Base-by-base conservation (phyloP, 2,113 vertebrate genomes). In the Meleagris gallopavo region DNA sequence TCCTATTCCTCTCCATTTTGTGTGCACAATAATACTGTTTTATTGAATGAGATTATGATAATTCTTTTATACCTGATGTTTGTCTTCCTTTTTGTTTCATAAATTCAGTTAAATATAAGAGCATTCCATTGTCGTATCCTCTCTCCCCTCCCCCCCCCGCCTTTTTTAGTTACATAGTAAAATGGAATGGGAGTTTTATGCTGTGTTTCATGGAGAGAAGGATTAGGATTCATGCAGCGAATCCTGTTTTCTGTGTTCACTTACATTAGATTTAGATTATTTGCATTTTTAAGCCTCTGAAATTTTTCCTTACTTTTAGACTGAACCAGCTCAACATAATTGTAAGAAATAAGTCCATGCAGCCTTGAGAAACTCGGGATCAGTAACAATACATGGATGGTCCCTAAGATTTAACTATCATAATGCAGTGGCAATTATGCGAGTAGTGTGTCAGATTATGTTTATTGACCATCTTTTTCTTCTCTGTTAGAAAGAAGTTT, bases 111-210 rank as follows among this genome's bases (percentile, higher is more conserved):
- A 61, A 83, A 65, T 16, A 22, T 22, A 77, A 73, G 27, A 87
- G 29, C 67, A 10, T 89, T 10, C 5, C 15, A 64, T 89, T 81
- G 77, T 43, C 11, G 54, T 10, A 57, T 57, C 16, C 41, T 18
- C 30, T 19, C 54, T 0, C 1, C 71, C 0, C 1, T 16, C 8
- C 32, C 55, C 55, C 0, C 27, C 64, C n/a, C n/a, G n/a, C 34
- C 40, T 58, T 52, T 65, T 76, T 24, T 11, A 30, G 6, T 2
- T 55, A 6, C 1, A 0, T 14, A 70, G 34, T 32, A 69, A 64
- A 43, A 19, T 19, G 27, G 67, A 30, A 43, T 62, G 40, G 30
- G 38, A 85, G 17, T 79, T 91, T 75, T 43, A 9, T 57, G 22
- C 57, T 12, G 7, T 50, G 18, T 55, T 82, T 91, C 12, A 3